Evolutionary conservation across 64 coral and sea anemone genomes (phyloP), one percentile per base, ranked within the genome.

Genomic region (Montipora foliosa): DNA sequence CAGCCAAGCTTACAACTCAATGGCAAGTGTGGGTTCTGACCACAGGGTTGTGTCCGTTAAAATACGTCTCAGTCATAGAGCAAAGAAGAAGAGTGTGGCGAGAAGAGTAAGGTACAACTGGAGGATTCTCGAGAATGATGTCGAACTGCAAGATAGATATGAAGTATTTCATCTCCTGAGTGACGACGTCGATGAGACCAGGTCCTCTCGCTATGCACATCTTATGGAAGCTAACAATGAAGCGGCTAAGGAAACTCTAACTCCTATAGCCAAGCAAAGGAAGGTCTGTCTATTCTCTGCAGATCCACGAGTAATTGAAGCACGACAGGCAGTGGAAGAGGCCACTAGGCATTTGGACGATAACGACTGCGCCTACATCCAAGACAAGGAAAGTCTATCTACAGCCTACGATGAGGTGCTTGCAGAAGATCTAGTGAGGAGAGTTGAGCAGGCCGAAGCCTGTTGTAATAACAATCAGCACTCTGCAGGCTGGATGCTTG

Each of bases 391-490:
- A 73, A 73, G 49, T 45, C 89, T 90, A 60, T 90, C 80, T 70
- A 77, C 51, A 70, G 89, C 89, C 25, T 90, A 90, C 50, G 89
- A 47, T 58, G 47, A 75, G 77, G 52, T 89, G 52, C 67, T 77
- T 76, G 45, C 76, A 73, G 87, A 89, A 77, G 89, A 80, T 49
- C 89, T 90, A 70, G 80, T 77, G 80, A 90, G 80, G 89, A 90
- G 49, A 77, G 89, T 90, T 24, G 67, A 60, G 49, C 76, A 90
- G 50, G 89, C 50, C 49, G 89, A 90, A 53, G 59, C 80, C 80
- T 58, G 76, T 48, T 47, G 74, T 50, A 72, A 70, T 48, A 89
- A 72, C 74, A 48, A 70, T 77, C 45, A 89, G 50, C 87, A 89
- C 52, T 70, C 71, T 70, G 87, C 74, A 52, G 87, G 71, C 50